These are phyloP conservation scores for Poecilia velifera DNA, from an alignment of 2,797 vertebrate genomes.

Conservation along the genomic window DNA sequence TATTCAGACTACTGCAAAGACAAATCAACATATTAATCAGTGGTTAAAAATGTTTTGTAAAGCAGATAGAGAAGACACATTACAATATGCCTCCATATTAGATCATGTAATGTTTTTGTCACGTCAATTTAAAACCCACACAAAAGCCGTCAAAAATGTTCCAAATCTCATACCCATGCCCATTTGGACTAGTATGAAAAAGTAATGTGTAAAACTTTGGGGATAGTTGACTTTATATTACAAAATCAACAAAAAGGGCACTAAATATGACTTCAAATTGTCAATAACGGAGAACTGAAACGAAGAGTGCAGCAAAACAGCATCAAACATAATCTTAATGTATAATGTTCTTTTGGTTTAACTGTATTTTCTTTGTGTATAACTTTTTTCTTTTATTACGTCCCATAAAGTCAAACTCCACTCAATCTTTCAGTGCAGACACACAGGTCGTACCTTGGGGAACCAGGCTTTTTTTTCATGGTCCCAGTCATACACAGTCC, in stretches of 20 bases:
- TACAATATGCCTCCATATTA: background rate
- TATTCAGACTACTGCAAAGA: background rate
- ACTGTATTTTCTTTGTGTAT: too few species aligned
- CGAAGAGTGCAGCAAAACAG: background rate
- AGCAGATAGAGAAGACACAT: background rate
- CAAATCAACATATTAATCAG: background rate
- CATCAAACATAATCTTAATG: background rate
- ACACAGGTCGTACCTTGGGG: slow-evolving; percentile 64
- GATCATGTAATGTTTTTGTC: background rate
- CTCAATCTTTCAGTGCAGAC: background rate
- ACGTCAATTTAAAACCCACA: too few species aligned
- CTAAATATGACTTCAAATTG: background rate
- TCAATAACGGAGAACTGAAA: background rate
- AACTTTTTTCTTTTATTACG: too few species aligned
- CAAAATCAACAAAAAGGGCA: background rate
- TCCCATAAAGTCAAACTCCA: too few species aligned
- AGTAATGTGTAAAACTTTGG: background rate
- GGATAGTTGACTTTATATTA: background rate
- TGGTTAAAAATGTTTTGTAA: background rate
- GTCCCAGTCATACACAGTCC: slow-evolving; percentile 89
- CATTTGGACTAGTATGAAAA: background rate
- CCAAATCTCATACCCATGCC: background rate
- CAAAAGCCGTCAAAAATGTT: background rate
- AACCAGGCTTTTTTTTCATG: slow-evolving; percentile 85
- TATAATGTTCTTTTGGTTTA: too few species aligned